phyloP scores from a whole-genome alignment of 2,888 invertebrate species.

The Formica aserva region DNA sequence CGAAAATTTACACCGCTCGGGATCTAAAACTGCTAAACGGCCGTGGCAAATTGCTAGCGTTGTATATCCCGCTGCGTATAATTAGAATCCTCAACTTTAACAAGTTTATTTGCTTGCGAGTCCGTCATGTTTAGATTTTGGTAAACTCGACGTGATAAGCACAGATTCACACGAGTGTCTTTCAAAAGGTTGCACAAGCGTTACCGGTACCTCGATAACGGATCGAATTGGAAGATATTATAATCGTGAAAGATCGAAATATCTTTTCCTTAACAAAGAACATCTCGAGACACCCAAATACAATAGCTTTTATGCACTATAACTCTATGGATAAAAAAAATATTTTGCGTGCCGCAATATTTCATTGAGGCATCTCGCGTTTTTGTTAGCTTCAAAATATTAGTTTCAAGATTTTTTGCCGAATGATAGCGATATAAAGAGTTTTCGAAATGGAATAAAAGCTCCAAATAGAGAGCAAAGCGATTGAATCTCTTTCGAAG shows the following conservation, averaged over 20 bases:
- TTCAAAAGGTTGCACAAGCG: not conserved
- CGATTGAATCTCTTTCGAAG: not conserved
- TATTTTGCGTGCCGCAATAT: not conserved
- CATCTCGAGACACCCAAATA: not conserved
- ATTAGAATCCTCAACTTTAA: not conserved
- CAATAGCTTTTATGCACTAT: not conserved
- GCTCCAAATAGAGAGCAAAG: not conserved
- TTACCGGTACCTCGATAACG: not conserved
- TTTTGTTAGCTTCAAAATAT: not conserved
- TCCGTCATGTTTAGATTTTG: slow-evolving; percentile 16
- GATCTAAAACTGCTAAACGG: slow-evolving; percentile 24
- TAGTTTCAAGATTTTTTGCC: not conserved
- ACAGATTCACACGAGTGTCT: not conserved
- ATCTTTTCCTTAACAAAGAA: not conserved
- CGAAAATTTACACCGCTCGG: not conserved
- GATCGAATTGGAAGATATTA: not conserved
- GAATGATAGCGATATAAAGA: not conserved
- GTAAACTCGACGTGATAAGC: not conserved
- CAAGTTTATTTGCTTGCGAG: slow-evolving; percentile 5
- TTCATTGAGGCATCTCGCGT: not conserved
- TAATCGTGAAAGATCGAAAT: not conserved
- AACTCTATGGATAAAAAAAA: not conserved
- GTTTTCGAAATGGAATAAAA: not conserved
- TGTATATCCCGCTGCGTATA: not conserved
- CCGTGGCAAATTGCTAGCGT: not conserved